phyloP scores from a whole-genome alignment of 2,113 vertebrate species.

The Corynorhinus townsendii region DNA sequence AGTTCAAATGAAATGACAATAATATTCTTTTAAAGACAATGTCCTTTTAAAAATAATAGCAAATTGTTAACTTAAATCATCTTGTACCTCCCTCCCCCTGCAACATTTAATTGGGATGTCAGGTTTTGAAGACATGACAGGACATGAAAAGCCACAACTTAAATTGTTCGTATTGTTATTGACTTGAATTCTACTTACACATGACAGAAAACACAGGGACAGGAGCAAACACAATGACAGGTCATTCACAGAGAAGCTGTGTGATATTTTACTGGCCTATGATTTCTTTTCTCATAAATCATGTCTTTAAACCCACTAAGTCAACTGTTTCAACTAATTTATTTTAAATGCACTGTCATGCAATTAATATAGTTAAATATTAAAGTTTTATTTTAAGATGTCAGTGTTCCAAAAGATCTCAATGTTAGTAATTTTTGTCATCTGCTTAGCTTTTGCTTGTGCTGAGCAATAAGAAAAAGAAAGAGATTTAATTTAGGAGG shows the following conservation, averaged over 20 bases:
- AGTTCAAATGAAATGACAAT: background rate
- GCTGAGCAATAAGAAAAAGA: slow-evolving; percentile 31
- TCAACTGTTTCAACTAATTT: background rate
- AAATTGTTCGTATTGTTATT: background rate
- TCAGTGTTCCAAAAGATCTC: background rate
- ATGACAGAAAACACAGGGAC: background rate
- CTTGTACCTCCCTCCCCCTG: background rate
- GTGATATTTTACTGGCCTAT: background rate
- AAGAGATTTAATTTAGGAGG: slow-evolving; percentile 38
- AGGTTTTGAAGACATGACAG: background rate
- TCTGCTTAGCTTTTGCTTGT: background rate
- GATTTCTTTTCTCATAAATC: background rate
- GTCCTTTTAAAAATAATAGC: background rate
- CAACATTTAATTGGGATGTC: background rate
- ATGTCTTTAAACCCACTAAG: background rate
- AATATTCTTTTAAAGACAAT: background rate
- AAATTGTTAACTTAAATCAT: background rate
- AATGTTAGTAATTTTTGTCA: slow-evolving; percentile 40
- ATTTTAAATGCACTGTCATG: background rate
- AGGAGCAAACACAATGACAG: background rate
- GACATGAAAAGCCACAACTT: fast-evolving
- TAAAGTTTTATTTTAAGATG: background rate
- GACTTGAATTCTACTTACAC: background rate
- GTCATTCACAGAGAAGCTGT: background rate
- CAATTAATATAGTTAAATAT: background rate